These are phyloP conservation scores for Chromobotia macracanthus DNA, from an alignment of 2,797 vertebrate genomes.

Conservation along the genomic window DNA sequence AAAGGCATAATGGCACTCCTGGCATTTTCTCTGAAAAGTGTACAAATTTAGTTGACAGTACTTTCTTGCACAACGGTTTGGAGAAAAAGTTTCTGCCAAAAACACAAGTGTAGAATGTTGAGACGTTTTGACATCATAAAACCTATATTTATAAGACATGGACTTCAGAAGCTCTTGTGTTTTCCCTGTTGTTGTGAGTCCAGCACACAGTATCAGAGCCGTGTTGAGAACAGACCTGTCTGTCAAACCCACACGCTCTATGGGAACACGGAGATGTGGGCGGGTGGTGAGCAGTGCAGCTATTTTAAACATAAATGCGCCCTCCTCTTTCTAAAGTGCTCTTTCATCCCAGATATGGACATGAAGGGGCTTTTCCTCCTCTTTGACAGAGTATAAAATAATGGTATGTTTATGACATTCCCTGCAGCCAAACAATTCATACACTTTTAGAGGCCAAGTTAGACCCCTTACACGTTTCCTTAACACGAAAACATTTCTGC, in stretches of 20 bases:
- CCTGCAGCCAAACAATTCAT: not conserved
- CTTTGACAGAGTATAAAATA: slow-evolving; percentile 19
- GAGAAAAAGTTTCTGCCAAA: not conserved
- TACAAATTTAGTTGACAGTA: not conserved
- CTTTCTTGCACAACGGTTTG: not conserved
- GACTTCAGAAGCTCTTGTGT: slow-evolving; percentile 6
- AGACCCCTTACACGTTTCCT: slow-evolving; percentile 2
- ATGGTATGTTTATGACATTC: slow-evolving; percentile 10
- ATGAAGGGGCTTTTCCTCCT: slow-evolving; percentile 19
- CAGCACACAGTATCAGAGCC: not conserved
- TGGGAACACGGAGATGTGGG: slow-evolving; percentile 37
- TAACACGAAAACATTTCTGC: not conserved
- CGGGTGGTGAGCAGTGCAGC: slow-evolving; percentile 34
- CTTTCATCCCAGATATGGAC: slow-evolving; percentile 32
- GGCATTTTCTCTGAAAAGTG: not conserved
- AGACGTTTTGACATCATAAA: not conserved
- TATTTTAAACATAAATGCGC: slow-evolving; percentile 38
- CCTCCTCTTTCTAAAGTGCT: slow-evolving; percentile 13
- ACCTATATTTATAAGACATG: not conserved
- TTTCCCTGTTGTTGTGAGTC: slow-evolving; percentile 33
- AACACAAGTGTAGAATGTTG: not conserved
- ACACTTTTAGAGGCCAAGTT: no score
- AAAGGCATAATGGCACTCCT: not conserved
- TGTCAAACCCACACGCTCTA: slow-evolving; percentile 40
- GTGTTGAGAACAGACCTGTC: slow-evolving; percentile 28